Conservation (phyloP, 2,113 vertebrate species). For the Mus musculus region GRCm39 chr11:73338501-73339000, state of each 20-base stretch:
- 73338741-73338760: neutral
- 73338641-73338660: neutral
- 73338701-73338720: neutral
- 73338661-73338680: neutral
- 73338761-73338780: neutral
- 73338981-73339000: neutral
- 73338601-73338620: conserved; percentile 28
- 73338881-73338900: neutral
- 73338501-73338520: neutral
- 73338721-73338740: neutral
- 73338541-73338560: neutral
- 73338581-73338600: neutral
- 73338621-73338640: neutral
- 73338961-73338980: neutral
- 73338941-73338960: neutral
- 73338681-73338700: neutral
- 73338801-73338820: too few relatives aligned
- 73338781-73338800: neutral
- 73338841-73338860: neutral
- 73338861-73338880: neutral
- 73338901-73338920: neutral
- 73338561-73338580: neutral
- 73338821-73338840: neutral
- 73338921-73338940: neutral
- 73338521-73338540: neutral